phyloP scores from a whole-genome alignment of 2,888 invertebrate species.

The Tetanocera ferruginea region DNA sequence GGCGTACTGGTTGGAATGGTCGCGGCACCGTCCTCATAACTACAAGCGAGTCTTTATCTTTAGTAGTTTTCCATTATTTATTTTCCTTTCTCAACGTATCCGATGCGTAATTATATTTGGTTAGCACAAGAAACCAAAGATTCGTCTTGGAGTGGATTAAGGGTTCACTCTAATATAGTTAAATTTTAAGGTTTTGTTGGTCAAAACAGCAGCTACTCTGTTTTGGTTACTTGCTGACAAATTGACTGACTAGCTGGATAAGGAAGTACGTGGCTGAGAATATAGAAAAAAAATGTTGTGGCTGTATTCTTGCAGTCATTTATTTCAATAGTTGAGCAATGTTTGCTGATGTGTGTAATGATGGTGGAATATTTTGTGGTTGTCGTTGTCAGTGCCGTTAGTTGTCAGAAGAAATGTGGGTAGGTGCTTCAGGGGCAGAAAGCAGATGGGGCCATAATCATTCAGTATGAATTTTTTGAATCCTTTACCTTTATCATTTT shows the following conservation, averaged over 20 bases:
- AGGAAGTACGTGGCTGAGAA: neutral
- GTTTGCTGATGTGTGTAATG: conserved; percentile 51
- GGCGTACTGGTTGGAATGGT: neutral
- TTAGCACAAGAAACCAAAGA: conserved; percentile 36
- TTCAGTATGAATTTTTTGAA: too few relatives aligned
- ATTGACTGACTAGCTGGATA: conserved; percentile 11
- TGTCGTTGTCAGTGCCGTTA: neutral
- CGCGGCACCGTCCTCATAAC: neutral
- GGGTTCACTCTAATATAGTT: neutral
- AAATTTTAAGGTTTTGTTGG: conserved; percentile 1
- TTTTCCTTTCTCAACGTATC: conserved; percentile 23
- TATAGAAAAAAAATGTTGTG: neutral
- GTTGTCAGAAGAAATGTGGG: too few relatives aligned
- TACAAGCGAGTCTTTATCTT: conserved; percentile 31
- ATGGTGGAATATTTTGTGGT: conserved; percentile 29
- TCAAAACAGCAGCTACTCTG: conserved; percentile 24
- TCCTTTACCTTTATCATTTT: too few relatives aligned
- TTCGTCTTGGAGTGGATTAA: conserved; percentile 12
- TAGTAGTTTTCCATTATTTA: conserved; percentile 37
- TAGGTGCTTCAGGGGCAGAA: too few relatives aligned
- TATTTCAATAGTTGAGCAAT: conserved; percentile 49
- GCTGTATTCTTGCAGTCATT: conserved; percentile 9
- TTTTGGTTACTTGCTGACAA: conserved; percentile 2
- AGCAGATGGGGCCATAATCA: too few relatives aligned
- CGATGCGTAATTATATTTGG: conserved; percentile 43